Conservation (phyloP, 1,140 invertebrate genomes). For the Leptinotarsa texana region DNA sequence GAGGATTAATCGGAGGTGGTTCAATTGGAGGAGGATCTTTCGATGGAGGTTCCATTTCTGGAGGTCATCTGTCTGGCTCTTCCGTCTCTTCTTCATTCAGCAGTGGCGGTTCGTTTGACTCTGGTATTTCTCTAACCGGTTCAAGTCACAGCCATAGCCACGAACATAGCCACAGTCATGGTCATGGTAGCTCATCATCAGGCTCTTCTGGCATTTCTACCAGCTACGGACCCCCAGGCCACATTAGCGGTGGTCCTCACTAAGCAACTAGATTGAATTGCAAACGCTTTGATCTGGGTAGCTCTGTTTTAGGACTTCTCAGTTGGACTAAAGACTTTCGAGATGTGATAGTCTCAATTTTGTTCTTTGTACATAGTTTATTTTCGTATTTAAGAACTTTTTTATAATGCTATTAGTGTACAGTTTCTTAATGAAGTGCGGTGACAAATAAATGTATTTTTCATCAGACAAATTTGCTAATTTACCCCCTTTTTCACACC, state of each 20-base stretch:
- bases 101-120: neutral
- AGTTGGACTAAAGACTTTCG: conserved; percentile 28
- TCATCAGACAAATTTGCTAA: neutral
- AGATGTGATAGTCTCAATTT: neutral
- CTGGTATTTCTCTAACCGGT: neutral
- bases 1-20: conserved; percentile 34
- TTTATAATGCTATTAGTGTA: conserved; percentile 30
- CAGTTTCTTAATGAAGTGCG: conserved; percentile 31
- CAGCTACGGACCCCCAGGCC: conserved; percentile 68
- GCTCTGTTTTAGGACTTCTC: conserved; percentile 8
- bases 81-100: conserved; percentile 15
- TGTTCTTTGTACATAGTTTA: conserved; percentile 31
- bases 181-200: conserved; percentile 42
- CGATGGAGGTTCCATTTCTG: neutral
- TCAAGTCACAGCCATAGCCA: neutral
- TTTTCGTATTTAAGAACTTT: conserved; percentile 24
- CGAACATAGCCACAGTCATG: conserved; percentile 32
- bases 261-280: conserved; percentile 26
- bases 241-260: conserved; percentile 46
- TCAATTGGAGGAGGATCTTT: conserved; percentile 34
- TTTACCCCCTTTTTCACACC: neutral
- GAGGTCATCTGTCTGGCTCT: conserved; percentile 1
- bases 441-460: conserved; percentile 48
- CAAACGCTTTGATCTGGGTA: conserved; percentile 27
- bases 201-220: conserved; percentile 18